Base-by-base conservation (phyloP, 2,888 invertebrate species). In the Rhaphigaster nebulosa region DNA sequence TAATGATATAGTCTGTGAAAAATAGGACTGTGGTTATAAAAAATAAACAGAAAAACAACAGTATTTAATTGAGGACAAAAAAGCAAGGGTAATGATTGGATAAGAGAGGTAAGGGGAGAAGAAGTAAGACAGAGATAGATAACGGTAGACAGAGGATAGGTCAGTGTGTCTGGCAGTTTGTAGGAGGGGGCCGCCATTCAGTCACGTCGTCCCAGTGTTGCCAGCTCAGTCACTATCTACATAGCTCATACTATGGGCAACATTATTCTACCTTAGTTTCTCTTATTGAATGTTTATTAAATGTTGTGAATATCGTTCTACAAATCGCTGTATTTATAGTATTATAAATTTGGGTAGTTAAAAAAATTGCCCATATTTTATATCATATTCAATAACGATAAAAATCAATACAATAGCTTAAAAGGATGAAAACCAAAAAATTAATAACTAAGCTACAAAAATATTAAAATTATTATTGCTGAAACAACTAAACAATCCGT, bases 91-190 rank as follows among this genome's bases (percentile, higher is more conserved):
- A 5, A 15, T 29, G 41, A 84, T 4, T 20, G 45, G 12, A 50
- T 5, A n/a, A 45, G 45, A 45, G n/a, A 84, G n/a, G 20, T 50
- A 84, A 84, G 45, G n/a, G 41, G 41, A 50, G 45, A 84, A 84
- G 84, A 84, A 84, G 80, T 41, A n/a, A 80, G 84, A 84, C 45
- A 84, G 84, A 84, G 84, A 84, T 41, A 84, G 45, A 41, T 41
- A 50, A 45, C 41, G 84, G 84, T 84, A 84, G 84, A 84, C 84
- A 84, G 84, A 50, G 84, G 84, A 84, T 84, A 84, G 84, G 84
- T 84, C 84, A 84, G 84, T 84, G 84, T 84, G 84, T 84, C 84
- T 84, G 84, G 84, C 45, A 45, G 84, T 84, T 84, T 45, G 84
- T 84, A 84, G 45, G 45, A 84, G 84, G 84, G 70, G 70, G 34